Conservation (phyloP, 2,113 vertebrate species). For the Pangasianodon gigas region DNA sequence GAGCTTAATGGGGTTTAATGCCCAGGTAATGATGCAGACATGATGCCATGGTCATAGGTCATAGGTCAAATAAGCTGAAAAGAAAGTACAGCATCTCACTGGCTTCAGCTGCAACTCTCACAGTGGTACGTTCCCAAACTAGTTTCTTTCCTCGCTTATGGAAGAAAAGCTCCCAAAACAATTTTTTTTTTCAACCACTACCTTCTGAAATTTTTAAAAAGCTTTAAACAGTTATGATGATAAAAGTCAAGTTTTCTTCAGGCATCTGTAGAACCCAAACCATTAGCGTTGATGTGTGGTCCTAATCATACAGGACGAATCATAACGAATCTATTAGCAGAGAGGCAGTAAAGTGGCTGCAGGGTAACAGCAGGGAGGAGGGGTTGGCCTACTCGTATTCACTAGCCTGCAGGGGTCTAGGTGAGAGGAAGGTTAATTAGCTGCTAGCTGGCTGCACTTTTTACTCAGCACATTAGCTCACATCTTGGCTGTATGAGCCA, state of each 20-base stretch:
- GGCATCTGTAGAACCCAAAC: not conserved
- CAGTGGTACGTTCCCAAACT: not conserved
- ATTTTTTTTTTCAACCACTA: too few species aligned
- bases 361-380: not conserved
- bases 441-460: not conserved
- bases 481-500: not conserved
- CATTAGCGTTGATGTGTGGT: not conserved
- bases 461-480: not conserved
- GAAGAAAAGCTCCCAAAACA: not conserved
- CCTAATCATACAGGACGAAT: not conserved
- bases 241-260: too few species aligned
- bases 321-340: not conserved
- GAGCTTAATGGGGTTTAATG: not conserved
- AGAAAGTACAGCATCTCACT: not conserved
- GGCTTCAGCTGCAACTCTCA: not conserved
- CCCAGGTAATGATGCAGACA: not conserved
- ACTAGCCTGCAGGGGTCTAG: conserved; percentile 3
- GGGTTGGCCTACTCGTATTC: not conserved
- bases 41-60: not conserved
- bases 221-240: not conserved
- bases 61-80: not conserved
- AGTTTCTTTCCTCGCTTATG: not conserved
- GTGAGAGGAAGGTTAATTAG: conserved; percentile 22
- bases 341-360: not conserved
- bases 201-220: too few species aligned